A percentile compares a stretch with the other conserved stretches of the same genome.
Evolutionary conservation across 2,888 invertebrate genomes (phyloP).

Genomic region (Acanthoscelides obtectus): DNA sequence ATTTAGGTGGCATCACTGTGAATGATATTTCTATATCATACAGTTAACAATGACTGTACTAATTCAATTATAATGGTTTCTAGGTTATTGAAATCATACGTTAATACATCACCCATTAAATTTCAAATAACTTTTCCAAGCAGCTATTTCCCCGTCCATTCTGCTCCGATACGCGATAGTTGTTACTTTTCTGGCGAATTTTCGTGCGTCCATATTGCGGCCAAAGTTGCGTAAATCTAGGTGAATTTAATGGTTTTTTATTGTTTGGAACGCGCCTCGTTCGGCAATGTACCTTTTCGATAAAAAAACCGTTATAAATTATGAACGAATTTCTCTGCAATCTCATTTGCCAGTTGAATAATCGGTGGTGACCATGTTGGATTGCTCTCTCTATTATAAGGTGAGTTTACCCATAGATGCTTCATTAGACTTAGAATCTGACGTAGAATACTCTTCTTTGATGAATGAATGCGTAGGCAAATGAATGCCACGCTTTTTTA

Average conservation of each 20-base stretch:
- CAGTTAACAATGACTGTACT: neutral
- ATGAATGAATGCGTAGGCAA: neutral
- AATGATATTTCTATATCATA: neutral
- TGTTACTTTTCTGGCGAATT: neutral
- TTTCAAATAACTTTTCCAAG: neutral
- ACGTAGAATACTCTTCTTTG: neutral
- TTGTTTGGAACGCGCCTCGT: neutral
- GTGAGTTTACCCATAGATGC: neutral
- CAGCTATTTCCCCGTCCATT: neutral
- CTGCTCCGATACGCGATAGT: neutral
- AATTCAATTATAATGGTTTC: neutral
- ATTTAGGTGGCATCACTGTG: too few relatives aligned
- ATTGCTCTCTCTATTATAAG: neutral
- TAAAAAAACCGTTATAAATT: neutral
- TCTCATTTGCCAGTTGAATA: neutral
- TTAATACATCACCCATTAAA: neutral
- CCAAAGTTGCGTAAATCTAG: neutral
- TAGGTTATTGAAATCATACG: neutral
- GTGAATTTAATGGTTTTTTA: neutral
- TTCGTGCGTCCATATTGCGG: neutral
- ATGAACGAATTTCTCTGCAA: neutral
- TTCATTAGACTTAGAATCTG: neutral
- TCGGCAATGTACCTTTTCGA: neutral
- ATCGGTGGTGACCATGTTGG: neutral
- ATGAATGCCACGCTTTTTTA: neutral